A percentile compares a stretch with the other conserved stretches of the same genome.
phyloP scores from a whole-genome alignment of 2,888 invertebrate genomes.

The Belgica antarctica region DNA sequence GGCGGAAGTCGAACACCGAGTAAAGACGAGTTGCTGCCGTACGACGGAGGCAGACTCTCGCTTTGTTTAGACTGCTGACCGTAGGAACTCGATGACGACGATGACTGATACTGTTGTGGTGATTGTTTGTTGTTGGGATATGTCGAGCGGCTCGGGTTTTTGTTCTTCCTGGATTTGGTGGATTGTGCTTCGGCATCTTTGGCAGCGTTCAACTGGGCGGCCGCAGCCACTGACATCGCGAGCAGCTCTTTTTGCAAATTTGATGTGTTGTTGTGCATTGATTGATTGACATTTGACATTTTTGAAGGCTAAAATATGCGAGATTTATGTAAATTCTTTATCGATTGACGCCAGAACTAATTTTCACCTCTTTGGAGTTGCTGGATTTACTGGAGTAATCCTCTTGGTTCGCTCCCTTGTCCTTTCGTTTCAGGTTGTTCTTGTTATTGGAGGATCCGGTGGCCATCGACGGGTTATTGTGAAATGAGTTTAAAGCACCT shows the following conservation, averaged over 20 bases:
- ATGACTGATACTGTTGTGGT: background rate
- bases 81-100: background rate
- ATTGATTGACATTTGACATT: background rate
- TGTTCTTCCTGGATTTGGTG: background rate
- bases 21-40: conserved; percentile 72
- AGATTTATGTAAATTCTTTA: no score
- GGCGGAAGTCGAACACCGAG: conserved; percentile 81
- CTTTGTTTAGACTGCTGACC: background rate
- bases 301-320: background rate
- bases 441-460: conserved; percentile 18
- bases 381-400: background rate
- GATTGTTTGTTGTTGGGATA: background rate
- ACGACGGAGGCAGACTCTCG: background rate
- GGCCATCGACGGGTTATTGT: background rate
- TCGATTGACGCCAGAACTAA: no score
- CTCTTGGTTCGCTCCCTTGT: conserved; percentile 14
- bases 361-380: conserved; percentile 20
- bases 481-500: conserved; percentile 7
- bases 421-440: conserved; percentile 41
- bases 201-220: conserved; percentile 45
- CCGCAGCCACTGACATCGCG: conserved; percentile 55
- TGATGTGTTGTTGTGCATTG: conserved; percentile 51
- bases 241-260: conserved; percentile 55
- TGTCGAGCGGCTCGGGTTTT: background rate
- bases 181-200: background rate